A percentile compares a stretch with the other conserved stretches of the same genome.
These are phyloP conservation scores for Xestobium rufovillosum DNA, from an alignment of 2,888 invertebrate genomes.

Conservation along the genomic window DNA sequence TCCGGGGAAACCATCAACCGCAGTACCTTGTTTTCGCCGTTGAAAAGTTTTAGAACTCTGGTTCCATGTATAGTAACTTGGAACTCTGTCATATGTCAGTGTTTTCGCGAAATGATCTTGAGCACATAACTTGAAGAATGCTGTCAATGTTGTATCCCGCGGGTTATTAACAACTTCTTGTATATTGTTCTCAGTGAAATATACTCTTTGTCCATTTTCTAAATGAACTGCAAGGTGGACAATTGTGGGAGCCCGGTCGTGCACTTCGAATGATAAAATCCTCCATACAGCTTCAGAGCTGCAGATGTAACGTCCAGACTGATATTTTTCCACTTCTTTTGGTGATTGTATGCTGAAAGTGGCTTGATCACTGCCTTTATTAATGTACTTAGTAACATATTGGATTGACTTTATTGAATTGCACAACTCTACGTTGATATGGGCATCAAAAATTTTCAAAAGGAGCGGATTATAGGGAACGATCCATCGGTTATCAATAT, in stretches of 20 bases:
- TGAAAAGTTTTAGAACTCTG: slow-evolving; percentile 14
- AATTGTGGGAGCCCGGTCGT: too few species aligned
- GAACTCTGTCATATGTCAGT: slow-evolving; percentile 32
- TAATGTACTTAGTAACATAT: too few species aligned
- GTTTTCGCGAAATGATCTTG: slow-evolving; percentile 34
- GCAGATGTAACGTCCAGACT: slow-evolving; percentile 21
- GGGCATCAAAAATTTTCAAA: slow-evolving; percentile 11
- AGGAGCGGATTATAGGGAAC: slow-evolving; percentile 16
- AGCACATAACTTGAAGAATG: slow-evolving; percentile 34
- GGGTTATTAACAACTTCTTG: slow-evolving; percentile 11
- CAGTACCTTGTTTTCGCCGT: slow-evolving; percentile 16
- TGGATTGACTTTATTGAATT: too few species aligned
- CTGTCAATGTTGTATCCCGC: slow-evolving; percentile 30
- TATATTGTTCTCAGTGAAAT: slow-evolving; percentile 17
- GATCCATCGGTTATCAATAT: slow-evolving; percentile 17
- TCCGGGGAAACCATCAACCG: slow-evolving; percentile 8
- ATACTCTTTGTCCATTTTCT: slow-evolving; percentile 21
- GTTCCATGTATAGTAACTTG: slow-evolving; percentile 24
- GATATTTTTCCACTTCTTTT: too few species aligned
- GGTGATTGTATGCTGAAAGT: too few species aligned
- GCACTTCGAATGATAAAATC: slow-evolving; percentile 23
- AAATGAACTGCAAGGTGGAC: too few species aligned
- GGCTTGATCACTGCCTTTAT: too few species aligned
- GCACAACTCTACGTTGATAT: slow-evolving; percentile 17
- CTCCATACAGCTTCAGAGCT: slow-evolving; percentile 24